Base-by-base conservation (phyloP, 2,113 vertebrate species). In the Tragelaphus buxtoni region DNA sequence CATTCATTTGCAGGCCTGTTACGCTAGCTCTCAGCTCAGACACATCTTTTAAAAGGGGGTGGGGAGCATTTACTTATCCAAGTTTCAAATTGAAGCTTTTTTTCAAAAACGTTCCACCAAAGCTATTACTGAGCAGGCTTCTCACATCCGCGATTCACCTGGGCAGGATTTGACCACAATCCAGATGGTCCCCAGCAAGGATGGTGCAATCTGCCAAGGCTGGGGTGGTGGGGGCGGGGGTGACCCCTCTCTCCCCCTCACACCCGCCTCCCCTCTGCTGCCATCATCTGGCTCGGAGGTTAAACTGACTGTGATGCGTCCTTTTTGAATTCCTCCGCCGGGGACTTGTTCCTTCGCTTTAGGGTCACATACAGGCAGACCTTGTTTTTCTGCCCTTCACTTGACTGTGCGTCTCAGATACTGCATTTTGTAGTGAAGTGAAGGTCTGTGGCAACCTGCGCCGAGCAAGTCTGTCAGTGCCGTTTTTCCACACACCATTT, bases 1-100 rank as follows among this genome's bases (percentile, higher is more conserved):
- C 56, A 60, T 96, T 90, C 96, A 53, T 93, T 55, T 80, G 13
- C 39, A 74, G 63, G 30, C 55, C n/a, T 35, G 9, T 8, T 4
- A 6, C 39, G 26, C n/a, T 8, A 42, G 18, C 49, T 93, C 65
- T 69, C 63, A 12, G 49, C 17, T 32, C 16, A 35, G 49, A 53
- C 13, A 72, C 22, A 30, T 35, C 56, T 28, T 83, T 65, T 91
- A 20, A 60, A 60, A 55, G 16, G 8, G 12, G 18, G 2, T 47
- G 7, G 22, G 5, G 58, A 76, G 0, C 5, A 83, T 11, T 30
- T 42, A 22, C 30, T 96, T n/a, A 6, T 6, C 65, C 65, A 45
- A 13, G 47, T 47, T 16, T 86, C 17, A 79, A 79, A n/a, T 74
- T 60, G 4, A 77, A 61, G 22, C 17, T 49, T 87, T 47, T 83